Base-by-base conservation (phyloP, 2,888 invertebrate genomes). In the Axea sp. region DNA sequence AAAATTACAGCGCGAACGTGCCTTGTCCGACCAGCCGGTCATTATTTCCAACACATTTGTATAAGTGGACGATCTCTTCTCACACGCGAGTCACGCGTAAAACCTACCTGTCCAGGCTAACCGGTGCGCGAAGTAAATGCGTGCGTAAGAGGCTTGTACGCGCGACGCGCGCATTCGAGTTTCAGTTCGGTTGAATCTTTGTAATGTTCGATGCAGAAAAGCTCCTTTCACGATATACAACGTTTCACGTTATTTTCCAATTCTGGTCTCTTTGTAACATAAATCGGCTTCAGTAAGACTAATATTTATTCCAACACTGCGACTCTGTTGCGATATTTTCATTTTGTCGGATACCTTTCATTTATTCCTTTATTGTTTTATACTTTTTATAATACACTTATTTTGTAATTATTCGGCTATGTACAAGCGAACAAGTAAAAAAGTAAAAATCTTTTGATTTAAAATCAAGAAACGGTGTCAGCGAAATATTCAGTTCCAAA, bases 1-100 rank as follows among this genome's bases (percentile, higher is more conserved):
- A 79, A 82, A 82, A 82, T 82, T 79, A 82, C 78, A 77, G 77
- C 79, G 73, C 78, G 75, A 76, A 75, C 76, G 76, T 74, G 73
- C 73, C 59, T 69, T 51, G 26, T 60, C 71, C 59, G 71, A 41
- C 35, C 68, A 62, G 59, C 9, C 73, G 51, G 76, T 73, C 71
- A 53, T 76, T 73, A 72, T 72, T 60, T 51, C 35, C 53, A 37
- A 68, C 59, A 53, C 59, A 69, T 73, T 71, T 73, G 57, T 67
- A 60, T 73, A 73, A 73, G 60, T 41, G 68, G 59, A 69, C 76
- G 77, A 79, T 77, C 78, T 76, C 59, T 77, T 77, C 78, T 78
- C 78, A 72, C 76, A 53, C 78, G 69, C 74, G 57, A 78, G 79
- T 78, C 77, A 76, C 76, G 76, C 64, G 75, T 76, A 57, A 75